Conservation (phyloP, 2,888 invertebrate genomes). For the Synergus japonicus region DNA sequence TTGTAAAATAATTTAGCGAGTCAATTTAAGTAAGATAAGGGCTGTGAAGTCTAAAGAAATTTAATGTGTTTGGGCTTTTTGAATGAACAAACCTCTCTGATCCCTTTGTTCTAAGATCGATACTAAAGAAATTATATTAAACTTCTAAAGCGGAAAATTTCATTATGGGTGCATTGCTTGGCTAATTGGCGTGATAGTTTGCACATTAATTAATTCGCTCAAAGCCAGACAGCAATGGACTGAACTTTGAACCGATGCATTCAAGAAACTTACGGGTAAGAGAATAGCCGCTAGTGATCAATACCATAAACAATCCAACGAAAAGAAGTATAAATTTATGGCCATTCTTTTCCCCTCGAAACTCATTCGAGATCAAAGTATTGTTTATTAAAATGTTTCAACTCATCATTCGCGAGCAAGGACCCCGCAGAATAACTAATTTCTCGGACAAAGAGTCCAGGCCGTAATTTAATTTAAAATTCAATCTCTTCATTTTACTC, state of each 20-base stretch:
- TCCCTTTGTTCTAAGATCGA: conserved; percentile 17
- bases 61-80: background rate
- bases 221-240: conserved; percentile 50
- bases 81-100: background rate
- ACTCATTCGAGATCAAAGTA: conserved; percentile 20
- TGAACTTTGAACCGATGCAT: conserved; percentile 59
- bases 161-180: conserved; percentile 65
- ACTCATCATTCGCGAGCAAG: background rate
- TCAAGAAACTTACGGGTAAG: conserved; percentile 30
- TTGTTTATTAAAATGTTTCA: conserved; percentile 6
- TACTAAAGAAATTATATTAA: conserved; percentile 25
- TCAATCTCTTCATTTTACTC: too few relatives aligned
- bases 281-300: conserved; percentile 20
- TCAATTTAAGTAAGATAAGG: too few relatives aligned
- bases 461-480: too few relatives aligned
- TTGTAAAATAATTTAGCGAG: too few relatives aligned
- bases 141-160: conserved; percentile 65
- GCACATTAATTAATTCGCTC: conserved; percentile 65
- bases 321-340: conserved; percentile 36
- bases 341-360: background rate
- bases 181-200: conserved; percentile 66
- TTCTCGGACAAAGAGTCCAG: background rate
- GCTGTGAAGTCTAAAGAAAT: too few relatives aligned
- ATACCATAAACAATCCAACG: conserved; percentile 36
- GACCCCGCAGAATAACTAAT: background rate